Evolutionary conservation across 1,140 invertebrate species (phyloP), one percentile per base, ranked within the genome.

Genomic region (Matsumurasca onukii): DNA sequence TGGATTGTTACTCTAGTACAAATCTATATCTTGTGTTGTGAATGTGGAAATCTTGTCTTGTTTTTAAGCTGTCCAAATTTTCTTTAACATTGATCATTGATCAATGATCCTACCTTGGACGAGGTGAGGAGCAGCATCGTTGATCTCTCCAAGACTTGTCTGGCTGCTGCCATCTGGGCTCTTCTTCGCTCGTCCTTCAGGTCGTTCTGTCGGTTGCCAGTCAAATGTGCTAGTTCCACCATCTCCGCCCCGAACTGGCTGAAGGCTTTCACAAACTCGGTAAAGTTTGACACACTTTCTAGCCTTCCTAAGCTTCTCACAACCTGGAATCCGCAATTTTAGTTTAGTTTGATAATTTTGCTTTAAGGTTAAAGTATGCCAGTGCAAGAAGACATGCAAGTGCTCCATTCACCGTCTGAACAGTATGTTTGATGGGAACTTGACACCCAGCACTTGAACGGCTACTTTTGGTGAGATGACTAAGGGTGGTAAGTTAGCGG

Each of bases 251-350:
- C 98, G 80, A 99, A 99, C 77, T 98, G 94, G 75, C 95, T 97
- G 82, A 99, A 99, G 3, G 96, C 95, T 76, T 97, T 95, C 31
- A 99, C 97, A 82, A 99, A 99, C 81, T 99, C 97, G 5, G 95
- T 97, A 79, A 99, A 99, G 82, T 96, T 98, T 67, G 92, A 91
- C 45, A 98, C 95, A 67, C 91, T 92, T 82, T 98, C 96, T 74
- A 99, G 82, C 61, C 92, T 86, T 71, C 91, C 91, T 71, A 95
- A 83, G 76, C 89, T 91, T 69, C 91, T 87, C 29, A 90, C 89
- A 67, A 92, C 87, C 88, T 89, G n/a, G n/a, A n/a, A n/a, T n/a
- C n/a, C n/a, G 78, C 59, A 77, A 77, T 67, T 66, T 34, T 63
- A 31, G 9, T 9, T 39, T 17, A 39, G 34, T 39, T 17, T 39